A percentile compares a stretch with the other conserved stretches of the same genome.
phyloP scores from a whole-genome alignment of 2,888 invertebrate species.

The Acleris sparsana region DNA sequence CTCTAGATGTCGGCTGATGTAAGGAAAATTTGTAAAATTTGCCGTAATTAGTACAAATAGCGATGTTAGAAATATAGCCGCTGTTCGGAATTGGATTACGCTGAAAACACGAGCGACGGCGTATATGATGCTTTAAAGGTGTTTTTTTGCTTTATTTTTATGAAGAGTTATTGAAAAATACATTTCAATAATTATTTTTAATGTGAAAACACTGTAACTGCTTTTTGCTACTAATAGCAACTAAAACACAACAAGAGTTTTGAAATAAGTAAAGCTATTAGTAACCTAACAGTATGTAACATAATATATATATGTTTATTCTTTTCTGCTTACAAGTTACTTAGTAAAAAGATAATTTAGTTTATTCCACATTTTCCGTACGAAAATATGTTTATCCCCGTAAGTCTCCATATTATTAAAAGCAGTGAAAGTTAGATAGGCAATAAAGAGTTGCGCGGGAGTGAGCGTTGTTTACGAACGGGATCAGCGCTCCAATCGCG shows the following conservation, averaged over 20 bases:
- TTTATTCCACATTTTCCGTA: constrained; percentile 15
- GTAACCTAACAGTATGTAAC: too few species aligned
- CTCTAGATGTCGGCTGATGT: constrained; percentile 66
- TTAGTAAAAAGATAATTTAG: not conserved
- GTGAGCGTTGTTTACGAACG: constrained; percentile 74
- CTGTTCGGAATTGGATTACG: not conserved
- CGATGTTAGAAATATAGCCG: constrained; percentile 28
- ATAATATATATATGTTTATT: too few species aligned
- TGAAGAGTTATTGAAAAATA: too few species aligned
- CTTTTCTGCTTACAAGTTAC: not conserved
- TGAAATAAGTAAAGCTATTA: too few species aligned
- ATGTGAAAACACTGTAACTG: too few species aligned
- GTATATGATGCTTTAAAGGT: too few species aligned
- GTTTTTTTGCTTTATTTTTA: not conserved
- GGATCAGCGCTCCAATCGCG: constrained; percentile 76
- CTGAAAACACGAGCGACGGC: too few species aligned
- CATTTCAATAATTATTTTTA: too few species aligned
- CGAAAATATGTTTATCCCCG: constrained; percentile 35
- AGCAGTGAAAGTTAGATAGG: constrained; percentile 78
- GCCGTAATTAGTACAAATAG: constrained; percentile 53
- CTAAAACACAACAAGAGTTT: too few species aligned
- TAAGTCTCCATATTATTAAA: constrained; percentile 64
- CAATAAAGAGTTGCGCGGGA: constrained; percentile 71
- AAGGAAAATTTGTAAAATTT: constrained; percentile 75
- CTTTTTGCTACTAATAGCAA: too few species aligned